phyloP scores from a whole-genome alignment of 2,113 vertebrate species.

The Oplegnathus fasciatus region DNA sequence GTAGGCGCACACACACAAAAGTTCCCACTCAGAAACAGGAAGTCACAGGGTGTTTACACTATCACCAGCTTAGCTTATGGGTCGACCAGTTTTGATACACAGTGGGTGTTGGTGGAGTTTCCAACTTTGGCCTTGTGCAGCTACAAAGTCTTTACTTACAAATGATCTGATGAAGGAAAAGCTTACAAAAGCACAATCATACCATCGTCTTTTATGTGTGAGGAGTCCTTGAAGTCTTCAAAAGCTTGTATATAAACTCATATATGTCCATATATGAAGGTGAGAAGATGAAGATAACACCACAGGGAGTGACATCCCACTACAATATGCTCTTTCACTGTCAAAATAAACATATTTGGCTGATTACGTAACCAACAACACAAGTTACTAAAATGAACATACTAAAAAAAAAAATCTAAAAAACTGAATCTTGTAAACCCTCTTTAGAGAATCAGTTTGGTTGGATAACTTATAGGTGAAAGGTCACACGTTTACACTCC shows the following conservation, averaged over 20 bases:
- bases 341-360: no score
- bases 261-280: background rate
- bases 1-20: background rate
- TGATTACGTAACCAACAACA: background rate
- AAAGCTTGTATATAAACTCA: no score
- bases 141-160: background rate
- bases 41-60: slow-evolving; percentile 10
- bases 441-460: no score
- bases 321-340: no score
- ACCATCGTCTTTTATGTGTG: background rate
- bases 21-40: slow-evolving; percentile 39
- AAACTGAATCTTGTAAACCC: no score
- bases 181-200: background rate
- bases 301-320: no score
- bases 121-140: background rate
- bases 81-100: background rate
- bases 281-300: background rate
- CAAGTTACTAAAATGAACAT: no score
- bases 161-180: background rate
- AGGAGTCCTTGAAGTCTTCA: background rate
- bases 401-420: no score
- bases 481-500: background rate
- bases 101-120: slow-evolving; percentile 14
- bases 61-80: background rate
- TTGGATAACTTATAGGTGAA: background rate